Percentiles rank a stretch among this genome's conserved stretches.
These are phyloP conservation scores for Phaetusa simplex DNA, from an alignment of 2,113 vertebrate genomes.

Conservation along the genomic window DNA sequence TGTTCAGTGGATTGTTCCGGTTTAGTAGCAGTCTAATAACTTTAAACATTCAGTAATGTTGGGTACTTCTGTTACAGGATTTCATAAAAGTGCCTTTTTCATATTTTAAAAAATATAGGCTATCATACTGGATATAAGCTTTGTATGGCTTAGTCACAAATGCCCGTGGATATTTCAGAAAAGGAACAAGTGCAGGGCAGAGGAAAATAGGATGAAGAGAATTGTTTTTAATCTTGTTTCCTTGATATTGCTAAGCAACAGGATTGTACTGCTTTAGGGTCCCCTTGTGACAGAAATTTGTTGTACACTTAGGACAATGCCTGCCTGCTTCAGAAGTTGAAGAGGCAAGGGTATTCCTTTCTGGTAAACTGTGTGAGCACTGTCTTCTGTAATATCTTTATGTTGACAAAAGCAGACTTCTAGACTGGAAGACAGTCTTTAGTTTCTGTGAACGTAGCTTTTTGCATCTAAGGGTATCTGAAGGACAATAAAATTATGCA, in stretches of 20 bases:
- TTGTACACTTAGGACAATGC: neutral
- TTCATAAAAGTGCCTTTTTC: neutral
- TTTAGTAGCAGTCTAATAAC: neutral
- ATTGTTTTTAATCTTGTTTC: neutral
- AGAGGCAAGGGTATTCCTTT: neutral
- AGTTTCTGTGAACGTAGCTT: neutral
- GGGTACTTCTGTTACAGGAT: neutral
- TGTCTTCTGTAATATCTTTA: neutral
- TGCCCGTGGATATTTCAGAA: neutral
- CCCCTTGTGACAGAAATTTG: neutral
- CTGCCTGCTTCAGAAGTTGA: neutral
- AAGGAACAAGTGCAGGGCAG: neutral
- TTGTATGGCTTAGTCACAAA: neutral
- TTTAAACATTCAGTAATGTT: neutral
- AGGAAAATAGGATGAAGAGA: neutral
- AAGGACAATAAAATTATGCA: neutral
- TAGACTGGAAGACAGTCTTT: neutral
- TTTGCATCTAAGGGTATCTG: neutral
- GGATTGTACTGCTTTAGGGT: neutral
- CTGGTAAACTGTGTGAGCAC: neutral
- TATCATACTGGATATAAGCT: neutral
- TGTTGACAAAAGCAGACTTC: neutral
- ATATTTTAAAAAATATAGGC: neutral
- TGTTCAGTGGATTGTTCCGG: neutral
- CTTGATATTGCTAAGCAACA: conserved; percentile 1